phyloP scores from a whole-genome alignment of 2,113 vertebrate genomes.

The Cryptomyrus ogoouensis region DNA sequence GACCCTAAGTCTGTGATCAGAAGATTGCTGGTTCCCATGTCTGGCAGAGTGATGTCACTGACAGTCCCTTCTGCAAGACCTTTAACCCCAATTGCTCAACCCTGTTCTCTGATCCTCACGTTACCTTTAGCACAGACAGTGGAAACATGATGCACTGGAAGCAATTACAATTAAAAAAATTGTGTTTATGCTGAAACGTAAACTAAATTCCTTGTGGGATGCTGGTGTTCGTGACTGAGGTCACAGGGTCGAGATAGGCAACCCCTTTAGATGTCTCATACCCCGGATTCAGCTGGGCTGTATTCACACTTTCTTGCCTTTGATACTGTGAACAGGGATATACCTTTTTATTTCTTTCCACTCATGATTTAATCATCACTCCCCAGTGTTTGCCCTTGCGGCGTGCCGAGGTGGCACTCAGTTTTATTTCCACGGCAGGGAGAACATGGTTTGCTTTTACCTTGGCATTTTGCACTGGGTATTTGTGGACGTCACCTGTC shows the following conservation, averaged over 20 bases:
- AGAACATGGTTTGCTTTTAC: background rate
- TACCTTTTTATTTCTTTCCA: background rate
- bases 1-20: slow-evolving; percentile 40
- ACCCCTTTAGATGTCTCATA: background rate
- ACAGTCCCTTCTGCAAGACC: background rate
- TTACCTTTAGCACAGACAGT: background rate
- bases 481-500: background rate
- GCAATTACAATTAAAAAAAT: background rate
- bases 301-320: background rate
- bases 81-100: background rate
- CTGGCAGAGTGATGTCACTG: background rate
- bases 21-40: background rate
- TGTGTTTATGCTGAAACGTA: background rate
- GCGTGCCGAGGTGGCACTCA: background rate
- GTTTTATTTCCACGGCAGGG: background rate
- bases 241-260: background rate
- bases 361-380: background rate
- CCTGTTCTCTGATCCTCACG: background rate
- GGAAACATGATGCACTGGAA: background rate
- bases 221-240: background rate
- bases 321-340: background rate
- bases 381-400: background rate
- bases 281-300: background rate
- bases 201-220: background rate
- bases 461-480: background rate